Percentiles rank a stretch among this genome's conserved stretches.
Evolutionary conservation across 2,888 invertebrate genomes (phyloP).

Genomic region (Drosophila pegasa): DNA sequence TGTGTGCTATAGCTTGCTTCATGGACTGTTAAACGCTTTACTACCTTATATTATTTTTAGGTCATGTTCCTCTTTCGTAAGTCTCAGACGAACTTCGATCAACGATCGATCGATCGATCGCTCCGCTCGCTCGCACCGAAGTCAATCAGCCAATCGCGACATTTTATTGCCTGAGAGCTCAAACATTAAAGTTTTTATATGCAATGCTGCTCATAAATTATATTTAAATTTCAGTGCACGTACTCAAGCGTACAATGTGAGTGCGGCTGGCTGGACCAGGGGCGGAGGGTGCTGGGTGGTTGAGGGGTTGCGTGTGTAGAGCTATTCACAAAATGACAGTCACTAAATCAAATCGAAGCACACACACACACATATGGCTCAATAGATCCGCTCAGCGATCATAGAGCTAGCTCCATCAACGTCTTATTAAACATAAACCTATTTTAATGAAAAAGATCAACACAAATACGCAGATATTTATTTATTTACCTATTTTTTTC

Average conservation of each 20-base stretch:
- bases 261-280: constrained; percentile 11
- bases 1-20: constrained; percentile 11
- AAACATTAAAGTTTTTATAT: constrained; percentile 53
- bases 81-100: constrained; percentile 18
- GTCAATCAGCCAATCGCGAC: constrained; percentile 77
- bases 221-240: constrained; percentile 78
- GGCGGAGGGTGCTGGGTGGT: not conserved
- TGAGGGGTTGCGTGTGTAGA: constrained; percentile 12
- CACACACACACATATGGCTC: constrained; percentile 37
- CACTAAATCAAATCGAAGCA: constrained; percentile 70
- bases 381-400: constrained; percentile 36
- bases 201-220: constrained; percentile 70
- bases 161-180: constrained; percentile 61
- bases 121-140: constrained; percentile 38
- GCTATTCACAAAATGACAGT: constrained; percentile 71
- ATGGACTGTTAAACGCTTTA: constrained; percentile 27
- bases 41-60: constrained; percentile 47
- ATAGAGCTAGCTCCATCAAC: constrained; percentile 52
- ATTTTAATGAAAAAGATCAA: constrained; percentile 72
- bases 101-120: constrained; percentile 19
- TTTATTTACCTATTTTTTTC: constrained; percentile 9
- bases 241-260: constrained; percentile 68
- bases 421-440: constrained; percentile 70
- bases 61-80: constrained; percentile 62
- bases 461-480: constrained; percentile 51